A percentile compares a stretch with the other conserved stretches of the same genome.
phyloP scores from a whole-genome alignment of 2,113 vertebrate species.

The Macrotis lagotis region DNA sequence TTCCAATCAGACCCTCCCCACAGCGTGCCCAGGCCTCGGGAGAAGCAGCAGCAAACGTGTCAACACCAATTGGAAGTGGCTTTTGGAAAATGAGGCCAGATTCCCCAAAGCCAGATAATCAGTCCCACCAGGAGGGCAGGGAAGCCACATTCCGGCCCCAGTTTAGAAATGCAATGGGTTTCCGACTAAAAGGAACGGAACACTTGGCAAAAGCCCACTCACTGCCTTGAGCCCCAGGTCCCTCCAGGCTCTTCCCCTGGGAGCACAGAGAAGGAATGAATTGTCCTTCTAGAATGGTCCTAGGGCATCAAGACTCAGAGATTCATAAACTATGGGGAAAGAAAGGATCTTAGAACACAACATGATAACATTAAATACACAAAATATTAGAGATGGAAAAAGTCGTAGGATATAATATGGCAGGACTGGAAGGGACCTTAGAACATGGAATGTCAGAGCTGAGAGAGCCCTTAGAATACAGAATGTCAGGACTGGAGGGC shows the following conservation, averaged over 20 bases:
- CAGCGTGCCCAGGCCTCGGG: background rate
- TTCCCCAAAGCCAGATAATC: background rate
- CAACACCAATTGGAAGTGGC: slow-evolving; percentile 36
- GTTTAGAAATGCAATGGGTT: background rate
- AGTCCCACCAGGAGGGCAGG: background rate
- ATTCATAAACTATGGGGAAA: background rate
- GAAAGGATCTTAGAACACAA: background rate
- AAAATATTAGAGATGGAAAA: background rate
- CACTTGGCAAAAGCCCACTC: background rate
- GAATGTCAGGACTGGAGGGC: background rate
- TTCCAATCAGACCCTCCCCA: background rate
- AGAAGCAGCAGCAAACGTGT: slow-evolving; percentile 8
- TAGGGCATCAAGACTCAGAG: background rate
- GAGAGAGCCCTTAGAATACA: background rate
- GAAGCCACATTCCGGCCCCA: background rate
- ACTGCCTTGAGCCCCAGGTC: background rate
- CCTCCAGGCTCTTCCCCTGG: background rate
- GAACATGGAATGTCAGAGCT: background rate
- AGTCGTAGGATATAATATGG: background rate
- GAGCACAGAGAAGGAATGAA: background rate
- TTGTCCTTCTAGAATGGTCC: background rate
- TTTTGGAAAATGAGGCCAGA: slow-evolving; percentile 4
- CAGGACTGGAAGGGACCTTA: background rate
- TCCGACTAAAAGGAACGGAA: background rate
- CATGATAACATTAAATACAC: background rate